phyloP scores from a whole-genome alignment of 1,140 invertebrate species.

The Drosophila elegans region DNA sequence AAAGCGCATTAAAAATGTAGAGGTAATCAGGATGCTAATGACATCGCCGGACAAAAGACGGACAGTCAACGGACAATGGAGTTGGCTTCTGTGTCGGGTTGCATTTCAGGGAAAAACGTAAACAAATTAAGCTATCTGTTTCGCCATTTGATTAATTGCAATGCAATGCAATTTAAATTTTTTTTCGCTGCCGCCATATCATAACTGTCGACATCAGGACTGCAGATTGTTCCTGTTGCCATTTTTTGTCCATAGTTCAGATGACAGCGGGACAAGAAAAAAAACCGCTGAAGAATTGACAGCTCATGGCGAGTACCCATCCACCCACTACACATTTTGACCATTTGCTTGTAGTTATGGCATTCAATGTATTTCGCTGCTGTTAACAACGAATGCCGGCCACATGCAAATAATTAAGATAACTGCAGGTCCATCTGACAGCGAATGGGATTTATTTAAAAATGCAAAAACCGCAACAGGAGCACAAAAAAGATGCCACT shows the following conservation, averaged over 20 bases:
- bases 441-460: conserved; percentile 46
- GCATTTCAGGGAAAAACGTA: conserved; percentile 27
- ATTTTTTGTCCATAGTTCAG: conserved; percentile 20
- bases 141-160: conserved; percentile 71
- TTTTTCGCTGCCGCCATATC: conserved; percentile 36
- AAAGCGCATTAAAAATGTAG: conserved; percentile 63
- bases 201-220: conserved; percentile 59
- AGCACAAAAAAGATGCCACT: conserved; percentile 17
- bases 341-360: conserved; percentile 62
- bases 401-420: conserved; percentile 69
- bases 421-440: conserved; percentile 39
- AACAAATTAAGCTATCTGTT: conserved; percentile 70
- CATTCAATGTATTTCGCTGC: conserved; percentile 63
- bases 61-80: conserved; percentile 5
- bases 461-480: conserved; percentile 26
- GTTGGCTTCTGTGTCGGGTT: conserved; percentile 5
- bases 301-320: conserved; percentile 14
- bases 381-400: conserved; percentile 50
- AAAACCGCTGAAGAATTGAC: conserved; percentile 45
- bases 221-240: conserved; percentile 49
- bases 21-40: conserved; percentile 64
- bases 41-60: conserved; percentile 27
- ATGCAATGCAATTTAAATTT: conserved; percentile 54
- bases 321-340: conserved; percentile 38
- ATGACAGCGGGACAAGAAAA: conserved; percentile 15